Conservation (phyloP, 2,113 vertebrate species). For the Cyprichromis sp. region DNA sequence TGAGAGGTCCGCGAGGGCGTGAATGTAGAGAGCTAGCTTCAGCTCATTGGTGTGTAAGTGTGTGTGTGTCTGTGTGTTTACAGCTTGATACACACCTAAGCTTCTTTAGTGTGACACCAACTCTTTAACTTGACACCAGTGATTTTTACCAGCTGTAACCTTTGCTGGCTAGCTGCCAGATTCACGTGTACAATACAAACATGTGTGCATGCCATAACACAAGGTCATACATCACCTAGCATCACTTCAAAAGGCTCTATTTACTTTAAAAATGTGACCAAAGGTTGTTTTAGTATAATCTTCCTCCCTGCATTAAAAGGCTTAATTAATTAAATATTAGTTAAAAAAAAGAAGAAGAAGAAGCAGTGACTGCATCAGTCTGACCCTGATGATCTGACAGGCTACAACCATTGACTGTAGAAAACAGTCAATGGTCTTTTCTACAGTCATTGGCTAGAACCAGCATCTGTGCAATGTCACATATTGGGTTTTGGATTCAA, state of each 20-base stretch:
- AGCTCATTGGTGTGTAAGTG: background rate
- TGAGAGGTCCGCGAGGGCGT: constrained; percentile 13
- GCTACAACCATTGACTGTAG: background rate
- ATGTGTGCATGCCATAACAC: background rate
- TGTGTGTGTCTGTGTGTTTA: background rate
- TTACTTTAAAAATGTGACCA: background rate
- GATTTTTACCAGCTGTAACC: constrained; percentile 30
- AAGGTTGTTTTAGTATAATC: background rate
- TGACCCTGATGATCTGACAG: background rate
- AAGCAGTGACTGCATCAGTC: background rate
- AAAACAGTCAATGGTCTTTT: background rate
- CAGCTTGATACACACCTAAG: background rate
- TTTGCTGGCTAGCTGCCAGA: constrained; percentile 11
- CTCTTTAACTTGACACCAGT: constrained; percentile 18
- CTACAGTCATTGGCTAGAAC: background rate
- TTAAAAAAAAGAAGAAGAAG: background rate
- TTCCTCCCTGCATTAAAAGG: background rate
- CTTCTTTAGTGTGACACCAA: background rate
- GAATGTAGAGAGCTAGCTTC: background rate
- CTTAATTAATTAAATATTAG: background rate
- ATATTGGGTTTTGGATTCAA: background rate
- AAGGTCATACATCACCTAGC: background rate
- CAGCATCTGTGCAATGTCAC: background rate
- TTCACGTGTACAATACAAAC: background rate
- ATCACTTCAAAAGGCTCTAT: background rate